Evolutionary conservation across 2,113 vertebrate species (phyloP), one percentile per base, ranked within the genome.

Genomic region (Aythya baeri): DNA sequence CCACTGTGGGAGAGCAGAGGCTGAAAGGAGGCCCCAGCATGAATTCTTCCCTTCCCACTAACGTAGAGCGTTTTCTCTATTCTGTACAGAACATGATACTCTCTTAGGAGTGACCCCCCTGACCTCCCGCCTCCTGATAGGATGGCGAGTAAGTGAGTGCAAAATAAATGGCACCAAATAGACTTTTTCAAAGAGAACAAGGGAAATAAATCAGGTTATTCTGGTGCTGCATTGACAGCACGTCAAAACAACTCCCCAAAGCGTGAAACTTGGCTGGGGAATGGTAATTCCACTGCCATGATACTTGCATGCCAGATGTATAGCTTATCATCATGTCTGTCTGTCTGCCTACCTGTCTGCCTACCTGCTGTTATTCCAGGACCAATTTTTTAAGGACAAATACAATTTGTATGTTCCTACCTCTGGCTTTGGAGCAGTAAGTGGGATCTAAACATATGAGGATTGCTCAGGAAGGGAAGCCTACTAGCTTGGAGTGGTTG

Each of bases 161-260:
- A 94, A 97, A 97, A 97, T 95, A 93, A 93, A 93, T 88, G 95
- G 96, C 96, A 94, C 93, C 94, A 79, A 96, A 96, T 94, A 96
- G 96, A 93, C 80, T 86, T 96, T 97, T 96, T 96, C 96, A 96
- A 97, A 97, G 96, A n/a, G 96, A 95, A 93, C 1, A 9, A 57
- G 92, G 77, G 80, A 87, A 97, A 96, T 96, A 96, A 96, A 96
- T 96, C 94, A 93, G 92, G 88, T 97, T 94, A 94, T 97, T 97
- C 94, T 96, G 93, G 92, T 96, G 94, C 77, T 1, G 92, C 93
- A 95, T 86, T 97, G 96, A 93, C 94, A 96, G 96, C 96, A 95
- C 11, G 93, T 97, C 96, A 96, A 96, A 97, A 97, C 94, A 96
- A 96, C 93, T 96, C 96, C 93, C 95, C 89, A 89, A 96, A 95